These are phyloP conservation scores for Echiichthys vipera DNA, from an alignment of 2,797 vertebrate species.

Conservation along the genomic window DNA sequence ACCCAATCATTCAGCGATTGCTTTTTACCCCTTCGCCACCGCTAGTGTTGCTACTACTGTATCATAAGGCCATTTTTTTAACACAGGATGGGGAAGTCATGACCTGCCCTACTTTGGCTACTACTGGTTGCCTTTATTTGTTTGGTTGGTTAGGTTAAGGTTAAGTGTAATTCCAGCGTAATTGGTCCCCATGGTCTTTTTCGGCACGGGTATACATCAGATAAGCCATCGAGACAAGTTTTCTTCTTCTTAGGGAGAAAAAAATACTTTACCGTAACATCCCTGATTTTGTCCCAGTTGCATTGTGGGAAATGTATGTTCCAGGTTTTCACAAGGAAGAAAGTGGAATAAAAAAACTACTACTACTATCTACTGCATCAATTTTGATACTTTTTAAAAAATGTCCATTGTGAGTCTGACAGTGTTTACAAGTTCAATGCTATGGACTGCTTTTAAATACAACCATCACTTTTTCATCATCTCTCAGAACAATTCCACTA, in stretches of 20 bases:
- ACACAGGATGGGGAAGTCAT: no score
- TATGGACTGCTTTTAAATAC: not conserved
- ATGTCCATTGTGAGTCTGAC: not conserved
- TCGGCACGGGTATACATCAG: no score
- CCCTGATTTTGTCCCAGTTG: not conserved
- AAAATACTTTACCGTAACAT: no score
- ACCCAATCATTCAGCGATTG: not conserved
- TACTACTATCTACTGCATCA: not conserved
- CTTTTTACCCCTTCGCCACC: not conserved
- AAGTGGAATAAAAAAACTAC: not conserved
- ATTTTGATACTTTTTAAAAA: not conserved
- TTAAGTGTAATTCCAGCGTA: no score
- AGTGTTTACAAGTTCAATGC: not conserved
- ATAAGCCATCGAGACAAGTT: no score
- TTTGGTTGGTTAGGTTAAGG: no score
- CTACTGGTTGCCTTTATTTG: no score
- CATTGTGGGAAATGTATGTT: not conserved
- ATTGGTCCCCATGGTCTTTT: no score
- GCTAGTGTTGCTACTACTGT: accelerated
- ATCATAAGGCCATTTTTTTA: no score
- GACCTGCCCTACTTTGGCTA: no score
- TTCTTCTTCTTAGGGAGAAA: no score
- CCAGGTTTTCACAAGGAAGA: not conserved
- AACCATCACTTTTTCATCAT: not conserved
- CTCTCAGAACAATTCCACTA: not conserved